Percentiles rank a stretch among this genome's conserved stretches.
Evolutionary conservation across 2,797 vertebrate species (phyloP).

Genomic region (Delichon dasypus): DNA sequence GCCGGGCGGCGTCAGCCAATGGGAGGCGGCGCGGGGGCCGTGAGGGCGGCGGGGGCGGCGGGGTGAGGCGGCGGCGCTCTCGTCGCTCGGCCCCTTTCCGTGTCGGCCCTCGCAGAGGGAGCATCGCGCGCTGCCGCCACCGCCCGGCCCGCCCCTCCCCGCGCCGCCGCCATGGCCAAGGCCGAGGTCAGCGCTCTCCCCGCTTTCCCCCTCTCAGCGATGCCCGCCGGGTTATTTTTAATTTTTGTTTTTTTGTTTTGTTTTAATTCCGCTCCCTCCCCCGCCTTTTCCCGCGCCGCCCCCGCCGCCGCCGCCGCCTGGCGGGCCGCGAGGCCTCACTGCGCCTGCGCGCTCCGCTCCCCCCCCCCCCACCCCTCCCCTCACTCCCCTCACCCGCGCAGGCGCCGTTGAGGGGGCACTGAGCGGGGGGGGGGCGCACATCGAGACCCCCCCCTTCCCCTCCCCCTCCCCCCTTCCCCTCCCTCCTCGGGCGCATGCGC

Average conservation of each 20-base stretch:
- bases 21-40: slow-evolving; percentile 26
- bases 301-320: neutral
- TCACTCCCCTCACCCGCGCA: neutral
- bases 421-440: neutral
- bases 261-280: neutral
- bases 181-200: slow-evolving; percentile 57
- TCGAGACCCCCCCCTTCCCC: no score
- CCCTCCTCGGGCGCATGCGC: neutral
- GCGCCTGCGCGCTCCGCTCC: neutral
- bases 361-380: no score
- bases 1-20: slow-evolving; percentile 37
- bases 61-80: slow-evolving; percentile 48
- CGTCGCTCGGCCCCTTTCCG: slow-evolving; percentile 51
- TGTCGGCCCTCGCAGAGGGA: slow-evolving; percentile 20
- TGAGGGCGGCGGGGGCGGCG: slow-evolving; percentile 52
- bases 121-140: slow-evolving; percentile 12
- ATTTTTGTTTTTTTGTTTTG: neutral
- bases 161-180: slow-evolving; percentile 61
- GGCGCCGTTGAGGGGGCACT: neutral
- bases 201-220: neutral
- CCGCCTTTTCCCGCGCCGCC: neutral
- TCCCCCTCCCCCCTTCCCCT: neutral
- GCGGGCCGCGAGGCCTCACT: neutral
- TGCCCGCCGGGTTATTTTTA: no score
- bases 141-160: neutral